Conservation (phyloP, 2,113 vertebrate species). For the Gobius niger region DNA sequence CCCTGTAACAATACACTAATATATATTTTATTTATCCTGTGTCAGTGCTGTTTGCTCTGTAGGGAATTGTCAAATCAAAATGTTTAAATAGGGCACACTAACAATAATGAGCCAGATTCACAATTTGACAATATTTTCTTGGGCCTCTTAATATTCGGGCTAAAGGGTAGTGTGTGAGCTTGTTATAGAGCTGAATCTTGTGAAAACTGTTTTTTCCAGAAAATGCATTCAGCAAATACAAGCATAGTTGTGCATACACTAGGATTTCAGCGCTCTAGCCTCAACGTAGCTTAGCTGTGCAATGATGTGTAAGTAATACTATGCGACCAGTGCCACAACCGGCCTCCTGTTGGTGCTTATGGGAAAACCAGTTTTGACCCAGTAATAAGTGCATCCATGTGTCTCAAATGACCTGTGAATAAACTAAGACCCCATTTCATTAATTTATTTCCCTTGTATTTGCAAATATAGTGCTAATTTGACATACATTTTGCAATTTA, state of each 20-base stretch:
- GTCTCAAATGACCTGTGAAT: slow-evolving; percentile 63
- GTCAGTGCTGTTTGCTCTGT: too few relatives aligned
- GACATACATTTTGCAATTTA: slow-evolving; percentile 25
- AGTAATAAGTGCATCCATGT: slow-evolving; percentile 57
- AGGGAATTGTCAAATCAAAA: too few relatives aligned
- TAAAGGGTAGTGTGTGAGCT: too few relatives aligned
- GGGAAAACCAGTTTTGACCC: slow-evolving; percentile 64
- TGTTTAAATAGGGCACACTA: neutral
- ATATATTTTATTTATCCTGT: too few relatives aligned
- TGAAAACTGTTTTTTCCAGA: too few relatives aligned
- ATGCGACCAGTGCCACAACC: slow-evolving; percentile 52
- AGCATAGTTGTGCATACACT: slow-evolving; percentile 49
- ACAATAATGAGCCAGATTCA: too few relatives aligned
- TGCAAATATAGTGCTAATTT: slow-evolving; percentile 62
- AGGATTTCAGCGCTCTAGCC: slow-evolving; percentile 49
- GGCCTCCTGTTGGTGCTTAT: slow-evolving; percentile 53
- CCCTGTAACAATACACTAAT: too few relatives aligned
- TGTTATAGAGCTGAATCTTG: too few relatives aligned
- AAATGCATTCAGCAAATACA: slow-evolving; percentile 4
- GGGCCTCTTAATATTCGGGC: too few relatives aligned
- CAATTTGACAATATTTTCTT: too few relatives aligned
- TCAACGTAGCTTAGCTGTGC: slow-evolving; percentile 41
- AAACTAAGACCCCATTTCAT: slow-evolving; percentile 61
- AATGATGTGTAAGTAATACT: slow-evolving; percentile 47
- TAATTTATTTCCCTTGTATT: slow-evolving; percentile 61